phyloP scores from a whole-genome alignment of 2,113 vertebrate genomes.

The Ovis canadensis region DNA sequence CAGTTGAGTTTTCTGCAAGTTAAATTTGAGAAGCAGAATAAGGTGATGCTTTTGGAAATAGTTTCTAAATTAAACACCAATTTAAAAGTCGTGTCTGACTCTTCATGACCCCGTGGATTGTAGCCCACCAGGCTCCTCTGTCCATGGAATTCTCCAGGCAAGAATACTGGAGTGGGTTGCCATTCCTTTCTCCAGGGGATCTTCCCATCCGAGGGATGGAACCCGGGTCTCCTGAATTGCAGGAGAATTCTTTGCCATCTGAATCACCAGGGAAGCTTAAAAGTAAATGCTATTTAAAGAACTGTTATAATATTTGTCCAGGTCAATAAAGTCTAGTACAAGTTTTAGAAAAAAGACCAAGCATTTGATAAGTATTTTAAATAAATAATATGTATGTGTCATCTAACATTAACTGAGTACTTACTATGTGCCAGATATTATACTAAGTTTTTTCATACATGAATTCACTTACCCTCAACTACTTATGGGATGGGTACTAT shows the following conservation, averaged over 20 bases:
- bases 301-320: not conserved
- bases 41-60: not conserved
- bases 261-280: not conserved
- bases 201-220: not conserved
- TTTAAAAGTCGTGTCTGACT: not conserved
- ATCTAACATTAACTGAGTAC: not conserved
- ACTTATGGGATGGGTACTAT: too few relatives aligned
- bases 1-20: not conserved
- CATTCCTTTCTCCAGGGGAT: not conserved
- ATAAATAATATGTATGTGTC: not conserved
- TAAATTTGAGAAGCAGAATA: not conserved
- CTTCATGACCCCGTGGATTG: accelerated
- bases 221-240: not conserved
- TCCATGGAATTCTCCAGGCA: not conserved
- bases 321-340: not conserved
- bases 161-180: not conserved
- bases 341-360: not conserved
- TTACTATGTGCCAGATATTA: not conserved
- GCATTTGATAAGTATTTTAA: not conserved
- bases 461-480: not conserved
- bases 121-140: not conserved
- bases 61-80: not conserved
- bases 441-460: not conserved
- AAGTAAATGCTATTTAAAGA: not conserved
- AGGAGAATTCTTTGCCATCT: not conserved